These are phyloP conservation scores for Caretta caretta DNA, from an alignment of 2,113 vertebrate genomes.

Conservation along the genomic window DNA sequence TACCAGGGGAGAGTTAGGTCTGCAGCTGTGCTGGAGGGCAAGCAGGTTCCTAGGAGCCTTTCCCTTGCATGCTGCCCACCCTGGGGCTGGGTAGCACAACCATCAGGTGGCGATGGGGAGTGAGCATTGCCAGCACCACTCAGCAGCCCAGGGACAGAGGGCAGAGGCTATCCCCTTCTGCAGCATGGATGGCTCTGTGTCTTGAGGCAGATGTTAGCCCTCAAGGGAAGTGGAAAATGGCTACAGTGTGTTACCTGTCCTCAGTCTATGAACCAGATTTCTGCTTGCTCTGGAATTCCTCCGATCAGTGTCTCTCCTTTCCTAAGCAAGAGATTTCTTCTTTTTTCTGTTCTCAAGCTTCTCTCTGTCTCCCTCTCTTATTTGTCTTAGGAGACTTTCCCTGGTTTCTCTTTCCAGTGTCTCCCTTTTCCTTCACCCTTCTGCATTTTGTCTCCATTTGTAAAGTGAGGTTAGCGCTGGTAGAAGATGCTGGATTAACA, in stretches of 20 bases:
- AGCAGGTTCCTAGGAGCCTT: background rate
- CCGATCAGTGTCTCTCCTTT: background rate
- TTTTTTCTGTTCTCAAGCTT: background rate
- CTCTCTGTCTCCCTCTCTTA: background rate
- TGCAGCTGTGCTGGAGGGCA: rapidly evolving
- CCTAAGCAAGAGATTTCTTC: background rate
- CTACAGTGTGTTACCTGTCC: rapidly evolving
- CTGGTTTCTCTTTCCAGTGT: background rate
- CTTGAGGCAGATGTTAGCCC: background rate
- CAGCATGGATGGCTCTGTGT: background rate
- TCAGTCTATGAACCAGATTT: background rate
- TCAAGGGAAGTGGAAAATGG: background rate
- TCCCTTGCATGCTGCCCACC: background rate
- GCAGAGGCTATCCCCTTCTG: background rate
- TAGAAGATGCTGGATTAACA: background rate
- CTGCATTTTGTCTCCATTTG: background rate
- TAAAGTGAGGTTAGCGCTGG: background rate
- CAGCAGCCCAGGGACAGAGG: background rate
- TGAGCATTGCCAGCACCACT: background rate
- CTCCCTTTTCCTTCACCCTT: background rate
- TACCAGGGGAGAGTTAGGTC: background rate
- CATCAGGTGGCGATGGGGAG: background rate
- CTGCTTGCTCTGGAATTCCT: background rate
- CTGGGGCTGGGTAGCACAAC: background rate
- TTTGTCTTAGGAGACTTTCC: background rate